A percentile compares a stretch with the other conserved stretches of the same genome.
phyloP scores from a whole-genome alignment of 2,113 vertebrate genomes.

The Muntiacus reevesi region DNA sequence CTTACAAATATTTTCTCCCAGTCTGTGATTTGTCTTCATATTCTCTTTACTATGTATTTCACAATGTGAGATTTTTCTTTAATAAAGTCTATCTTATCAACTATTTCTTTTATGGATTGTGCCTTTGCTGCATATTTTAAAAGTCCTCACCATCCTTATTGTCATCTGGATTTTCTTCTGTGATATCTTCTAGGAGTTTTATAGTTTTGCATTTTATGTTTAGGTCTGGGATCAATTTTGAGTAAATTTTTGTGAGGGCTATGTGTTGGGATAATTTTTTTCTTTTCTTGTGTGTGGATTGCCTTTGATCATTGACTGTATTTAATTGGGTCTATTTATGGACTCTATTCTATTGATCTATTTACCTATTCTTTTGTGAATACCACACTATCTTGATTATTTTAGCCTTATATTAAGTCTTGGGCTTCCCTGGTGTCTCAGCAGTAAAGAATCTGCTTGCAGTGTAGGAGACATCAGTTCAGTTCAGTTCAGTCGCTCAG shows the following conservation, averaged over 20 bases:
- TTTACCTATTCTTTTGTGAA: not conserved
- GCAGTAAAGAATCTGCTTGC: not conserved
- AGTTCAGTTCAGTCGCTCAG: not conserved
- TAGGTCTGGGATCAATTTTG: not conserved
- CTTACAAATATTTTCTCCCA: not conserved
- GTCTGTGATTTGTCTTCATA: not conserved
- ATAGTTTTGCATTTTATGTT: not conserved
- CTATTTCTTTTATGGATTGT: not conserved
- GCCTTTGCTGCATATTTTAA: not conserved
- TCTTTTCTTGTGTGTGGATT: not conserved
- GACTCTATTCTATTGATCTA: not conserved
- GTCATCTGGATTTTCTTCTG: not conserved
- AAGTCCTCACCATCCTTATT: not conserved
- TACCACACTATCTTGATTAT: not conserved
- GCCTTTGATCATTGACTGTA: not conserved
- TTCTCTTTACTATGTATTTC: not conserved
- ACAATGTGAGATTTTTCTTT: not conserved
- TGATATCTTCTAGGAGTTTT: not conserved
- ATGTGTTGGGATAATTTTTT: not conserved
- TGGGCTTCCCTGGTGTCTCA: not conserved
- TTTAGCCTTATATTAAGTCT: not conserved
- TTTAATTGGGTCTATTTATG: not conserved
- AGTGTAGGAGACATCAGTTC: not conserved
- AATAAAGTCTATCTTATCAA: not conserved
- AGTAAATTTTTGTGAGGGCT: not conserved